phyloP scores from a whole-genome alignment of 2,888 invertebrate species.

The Caenorhabditis sp. region DNA sequence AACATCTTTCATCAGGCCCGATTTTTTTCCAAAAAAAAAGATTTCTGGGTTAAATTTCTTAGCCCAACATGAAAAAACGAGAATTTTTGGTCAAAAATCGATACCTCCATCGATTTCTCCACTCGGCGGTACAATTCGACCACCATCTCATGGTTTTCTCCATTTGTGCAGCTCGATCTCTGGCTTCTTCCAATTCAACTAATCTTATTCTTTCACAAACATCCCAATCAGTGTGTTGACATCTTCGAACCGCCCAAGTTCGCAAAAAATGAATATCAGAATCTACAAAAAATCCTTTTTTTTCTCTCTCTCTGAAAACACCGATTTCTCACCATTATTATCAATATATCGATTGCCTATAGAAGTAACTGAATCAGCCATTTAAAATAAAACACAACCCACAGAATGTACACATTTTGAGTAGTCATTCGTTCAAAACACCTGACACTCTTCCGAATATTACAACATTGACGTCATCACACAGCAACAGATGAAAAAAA shows the following conservation, averaged over 20 bases:
- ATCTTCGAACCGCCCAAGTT: slow-evolving; percentile 49
- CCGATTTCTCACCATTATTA: slow-evolving; percentile 27
- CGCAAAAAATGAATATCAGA: slow-evolving; percentile 42
- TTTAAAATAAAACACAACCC: not conserved
- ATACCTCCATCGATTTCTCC: slow-evolving; percentile 90
- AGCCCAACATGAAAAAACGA: too few relatives aligned
- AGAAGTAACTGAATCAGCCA: slow-evolving; percentile 46
- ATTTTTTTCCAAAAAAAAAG: too few relatives aligned
- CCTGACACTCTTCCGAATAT: not conserved
- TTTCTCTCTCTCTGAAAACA: too few relatives aligned
- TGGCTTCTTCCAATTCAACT: slow-evolving; percentile 87
- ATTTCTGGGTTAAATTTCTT: too few relatives aligned
- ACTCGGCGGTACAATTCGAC: slow-evolving; percentile 96
- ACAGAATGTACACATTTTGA: not conserved
- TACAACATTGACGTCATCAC: not conserved
- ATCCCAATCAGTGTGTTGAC: slow-evolving; percentile 71
- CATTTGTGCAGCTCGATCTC: slow-evolving; percentile 94
- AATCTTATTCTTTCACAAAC: slow-evolving; percentile 76
- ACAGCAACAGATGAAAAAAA: not conserved
- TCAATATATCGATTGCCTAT: slow-evolving; percentile 46
- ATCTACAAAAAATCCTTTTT: too few relatives aligned
- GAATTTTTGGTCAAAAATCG: slow-evolving; percentile 2
- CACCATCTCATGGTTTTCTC: slow-evolving; percentile 99
- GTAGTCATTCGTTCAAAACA: not conserved
- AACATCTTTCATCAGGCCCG: too few relatives aligned